Evolutionary conservation across 2,113 vertebrate genomes (phyloP).

Genomic region (Pelmatolapia mariae): DNA sequence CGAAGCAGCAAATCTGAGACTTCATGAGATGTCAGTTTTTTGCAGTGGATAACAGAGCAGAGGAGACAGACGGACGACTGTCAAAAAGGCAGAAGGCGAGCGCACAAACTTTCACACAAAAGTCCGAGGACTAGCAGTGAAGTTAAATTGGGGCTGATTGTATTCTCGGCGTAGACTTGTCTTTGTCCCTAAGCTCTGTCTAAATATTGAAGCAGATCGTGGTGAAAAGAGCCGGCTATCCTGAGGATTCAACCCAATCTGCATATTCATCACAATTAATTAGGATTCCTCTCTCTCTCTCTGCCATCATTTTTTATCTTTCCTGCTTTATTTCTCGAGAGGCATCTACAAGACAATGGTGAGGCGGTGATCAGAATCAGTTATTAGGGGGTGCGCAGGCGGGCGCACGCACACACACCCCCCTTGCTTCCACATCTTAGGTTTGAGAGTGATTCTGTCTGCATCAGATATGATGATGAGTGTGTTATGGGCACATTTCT

Average conservation of each 20-base stretch:
- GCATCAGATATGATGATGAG: constrained; percentile 64
- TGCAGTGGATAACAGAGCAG: background rate
- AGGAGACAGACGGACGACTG: background rate
- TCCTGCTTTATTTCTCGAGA: constrained; percentile 64
- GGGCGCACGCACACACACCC: background rate
- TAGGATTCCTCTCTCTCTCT: constrained; percentile 64
- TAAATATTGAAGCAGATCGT: constrained; percentile 66
- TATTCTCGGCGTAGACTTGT: constrained; percentile 50
- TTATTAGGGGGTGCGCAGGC: constrained; percentile 31
- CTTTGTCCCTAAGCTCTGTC: constrained; percentile 63
- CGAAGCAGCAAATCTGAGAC: background rate
- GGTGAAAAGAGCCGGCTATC: constrained; percentile 60
- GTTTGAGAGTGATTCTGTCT: constrained; percentile 42
- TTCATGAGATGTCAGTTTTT: background rate
- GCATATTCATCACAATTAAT: constrained; percentile 74
- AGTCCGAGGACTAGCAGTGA: background rate
- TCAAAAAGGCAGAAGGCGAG: background rate
- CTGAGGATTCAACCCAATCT: constrained; percentile 69
- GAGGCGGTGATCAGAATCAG: constrained; percentile 61
- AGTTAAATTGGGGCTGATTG: constrained; percentile 58
- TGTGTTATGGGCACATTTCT: constrained; percentile 15
- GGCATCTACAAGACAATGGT: constrained; percentile 60
- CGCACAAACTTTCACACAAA: background rate
- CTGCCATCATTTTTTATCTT: constrained; percentile 55
- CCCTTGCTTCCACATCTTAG: background rate